These are phyloP conservation scores for Pempheris klunzingeri DNA, from an alignment of 2,797 vertebrate genomes.

Conservation along the genomic window DNA sequence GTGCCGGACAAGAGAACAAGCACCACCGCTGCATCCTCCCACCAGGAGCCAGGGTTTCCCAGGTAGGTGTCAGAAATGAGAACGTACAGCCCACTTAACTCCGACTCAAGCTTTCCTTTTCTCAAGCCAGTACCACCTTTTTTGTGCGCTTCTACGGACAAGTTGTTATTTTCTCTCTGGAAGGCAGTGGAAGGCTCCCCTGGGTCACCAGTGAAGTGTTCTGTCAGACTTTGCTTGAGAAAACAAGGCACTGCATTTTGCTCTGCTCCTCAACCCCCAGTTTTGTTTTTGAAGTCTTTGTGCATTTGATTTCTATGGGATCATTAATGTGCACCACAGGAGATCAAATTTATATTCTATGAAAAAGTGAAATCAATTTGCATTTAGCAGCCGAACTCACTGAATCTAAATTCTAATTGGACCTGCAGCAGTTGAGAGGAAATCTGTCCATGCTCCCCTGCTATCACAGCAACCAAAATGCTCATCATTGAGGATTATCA, in stretches of 20 bases:
- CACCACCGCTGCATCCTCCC: slow-evolving; percentile 34
- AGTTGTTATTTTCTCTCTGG: slow-evolving; percentile 73
- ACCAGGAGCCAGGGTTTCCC: slow-evolving; percentile 29
- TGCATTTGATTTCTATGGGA: neutral
- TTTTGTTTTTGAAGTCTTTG: neutral
- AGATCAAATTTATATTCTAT: slow-evolving; percentile 6
- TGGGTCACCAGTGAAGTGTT: slow-evolving; percentile 61
- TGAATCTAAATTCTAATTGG: slow-evolving; percentile 28
- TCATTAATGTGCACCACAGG: neutral
- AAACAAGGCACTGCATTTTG: slow-evolving; percentile 44
- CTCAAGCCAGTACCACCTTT: slow-evolving; percentile 38
- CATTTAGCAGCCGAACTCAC: slow-evolving; percentile 23
- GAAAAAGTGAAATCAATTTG: slow-evolving; percentile 30
- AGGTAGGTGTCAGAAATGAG: slow-evolving; percentile 62
- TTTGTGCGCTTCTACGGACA: slow-evolving; percentile 55
- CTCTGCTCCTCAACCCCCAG: neutral
- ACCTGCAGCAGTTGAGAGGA: slow-evolving; percentile 38
- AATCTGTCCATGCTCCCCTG: slow-evolving; percentile 44
- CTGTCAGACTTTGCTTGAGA: slow-evolving; percentile 54
- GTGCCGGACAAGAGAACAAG: slow-evolving; percentile 18
- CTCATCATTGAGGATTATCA: slow-evolving; percentile 78
- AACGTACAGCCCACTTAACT: slow-evolving; percentile 61
- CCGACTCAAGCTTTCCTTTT: slow-evolving; percentile 58
- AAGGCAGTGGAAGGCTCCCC: slow-evolving; percentile 54
- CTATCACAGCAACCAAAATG: slow-evolving; percentile 66